Evolutionary conservation across 2,888 invertebrate species (phyloP).

Genomic region (Spicauda simplicius): DNA sequence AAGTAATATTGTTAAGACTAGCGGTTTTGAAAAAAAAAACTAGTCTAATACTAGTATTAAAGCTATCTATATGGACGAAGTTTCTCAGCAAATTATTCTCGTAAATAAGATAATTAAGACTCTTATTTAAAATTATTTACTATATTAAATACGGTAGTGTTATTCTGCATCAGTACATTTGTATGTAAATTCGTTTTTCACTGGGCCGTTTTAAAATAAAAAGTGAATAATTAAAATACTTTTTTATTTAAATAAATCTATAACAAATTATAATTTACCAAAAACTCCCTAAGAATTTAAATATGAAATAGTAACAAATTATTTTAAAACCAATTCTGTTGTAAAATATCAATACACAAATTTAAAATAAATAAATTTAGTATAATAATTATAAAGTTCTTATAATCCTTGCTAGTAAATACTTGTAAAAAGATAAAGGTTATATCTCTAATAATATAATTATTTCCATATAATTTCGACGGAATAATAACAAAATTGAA

Average conservation of each 20-base stretch:
- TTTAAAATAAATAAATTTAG: background rate
- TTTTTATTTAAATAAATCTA: slow-evolving; percentile 24
- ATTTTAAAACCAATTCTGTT: background rate
- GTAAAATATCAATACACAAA: background rate
- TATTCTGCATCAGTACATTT: slow-evolving; percentile 19
- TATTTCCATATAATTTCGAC: too few species aligned
- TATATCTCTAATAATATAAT: too few species aligned
- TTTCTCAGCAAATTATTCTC: background rate
- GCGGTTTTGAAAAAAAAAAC: too few species aligned
- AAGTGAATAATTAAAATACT: background rate
- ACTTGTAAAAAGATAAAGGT: too few species aligned
- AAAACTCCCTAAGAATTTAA: background rate
- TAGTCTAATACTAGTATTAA: too few species aligned
- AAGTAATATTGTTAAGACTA: too few species aligned
- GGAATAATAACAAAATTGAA: too few species aligned
- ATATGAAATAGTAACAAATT: background rate
- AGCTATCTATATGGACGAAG: background rate
- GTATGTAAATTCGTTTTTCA: slow-evolving; percentile 20
- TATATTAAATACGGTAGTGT: slow-evolving; percentile 8
- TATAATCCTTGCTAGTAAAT: too few species aligned
- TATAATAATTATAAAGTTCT: too few species aligned
- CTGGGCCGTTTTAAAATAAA: slow-evolving; percentile 28
- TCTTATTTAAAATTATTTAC: background rate
- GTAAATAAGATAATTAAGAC: background rate
- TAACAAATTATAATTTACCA: slow-evolving; percentile 11